These are phyloP conservation scores for Biston betularia DNA, from an alignment of 2,888 invertebrate species.

Conservation along the genomic window DNA sequence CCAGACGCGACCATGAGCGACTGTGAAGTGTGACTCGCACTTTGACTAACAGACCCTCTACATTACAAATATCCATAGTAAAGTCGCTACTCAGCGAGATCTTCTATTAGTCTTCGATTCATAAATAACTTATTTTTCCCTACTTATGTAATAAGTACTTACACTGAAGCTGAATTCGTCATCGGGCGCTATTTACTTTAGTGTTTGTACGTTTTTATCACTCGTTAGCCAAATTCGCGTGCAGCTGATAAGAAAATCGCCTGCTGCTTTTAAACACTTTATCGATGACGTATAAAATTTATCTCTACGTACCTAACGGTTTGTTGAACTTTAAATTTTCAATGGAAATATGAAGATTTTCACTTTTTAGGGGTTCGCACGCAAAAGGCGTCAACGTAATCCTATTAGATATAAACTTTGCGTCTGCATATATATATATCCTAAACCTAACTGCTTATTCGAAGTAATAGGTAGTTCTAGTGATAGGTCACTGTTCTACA, in stretches of 20 bases:
- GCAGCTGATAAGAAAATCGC: constrained; percentile 49
- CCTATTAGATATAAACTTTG: too few species aligned
- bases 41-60: constrained; percentile 1
- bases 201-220: constrained; percentile 36
- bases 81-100: not conserved
- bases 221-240: constrained; percentile 44
- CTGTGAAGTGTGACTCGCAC: constrained; percentile 24
- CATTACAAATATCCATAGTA: not conserved
- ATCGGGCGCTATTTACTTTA: constrained; percentile 15
- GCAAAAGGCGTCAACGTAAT: not conserved
- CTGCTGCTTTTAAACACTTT: constrained; percentile 40
- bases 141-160: constrained; percentile 10
- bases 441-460: too few species aligned
- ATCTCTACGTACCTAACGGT: constrained; percentile 19
- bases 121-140: not conserved
- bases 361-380: not conserved
- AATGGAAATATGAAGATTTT: not conserved
- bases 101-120: not conserved
- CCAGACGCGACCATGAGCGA: constrained; percentile 32
- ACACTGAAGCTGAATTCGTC: constrained; percentile 16
- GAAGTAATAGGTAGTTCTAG: too few species aligned
- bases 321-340: constrained; percentile 26
- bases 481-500: too few species aligned
- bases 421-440: too few species aligned
- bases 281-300: constrained; percentile 49